Evolutionary conservation across 2,797 vertebrate genomes (phyloP).

Genomic region (Eulemur mongoz): DNA sequence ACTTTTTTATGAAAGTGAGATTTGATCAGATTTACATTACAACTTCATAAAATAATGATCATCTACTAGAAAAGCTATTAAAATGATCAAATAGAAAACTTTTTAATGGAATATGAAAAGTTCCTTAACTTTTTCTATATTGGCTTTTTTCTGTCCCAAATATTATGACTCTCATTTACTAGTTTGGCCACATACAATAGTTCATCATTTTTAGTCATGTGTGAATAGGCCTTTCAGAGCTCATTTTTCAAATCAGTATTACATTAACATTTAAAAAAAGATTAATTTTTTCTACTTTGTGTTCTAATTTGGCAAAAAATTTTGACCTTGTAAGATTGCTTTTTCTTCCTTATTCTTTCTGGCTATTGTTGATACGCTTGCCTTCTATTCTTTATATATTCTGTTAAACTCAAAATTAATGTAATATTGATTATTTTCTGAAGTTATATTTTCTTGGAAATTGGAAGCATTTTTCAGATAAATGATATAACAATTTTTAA

Average conservation of each 20-base stretch:
- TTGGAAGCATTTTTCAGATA: slow-evolving; percentile 64
- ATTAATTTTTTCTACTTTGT: slow-evolving; percentile 50
- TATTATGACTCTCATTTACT: not conserved
- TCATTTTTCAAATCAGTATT: slow-evolving; percentile 45
- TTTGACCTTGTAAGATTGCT: not conserved
- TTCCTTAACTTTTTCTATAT: not conserved
- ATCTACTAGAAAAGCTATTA: slow-evolving; percentile 16
- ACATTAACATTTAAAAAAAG: slow-evolving; percentile 44
- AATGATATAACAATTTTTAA: slow-evolving; percentile 52
- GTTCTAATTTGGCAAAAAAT: slow-evolving; percentile 8
- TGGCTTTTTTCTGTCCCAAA: not conserved
- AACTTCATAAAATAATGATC: slow-evolving; percentile 25
- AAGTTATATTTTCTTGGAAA: slow-evolving; percentile 60
- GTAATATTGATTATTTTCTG: slow-evolving; percentile 68
- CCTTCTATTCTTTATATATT: slow-evolving; percentile 45
- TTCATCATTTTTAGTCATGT: not conserved
- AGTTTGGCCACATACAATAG: not conserved
- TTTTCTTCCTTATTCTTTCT: slow-evolving; percentile 47
- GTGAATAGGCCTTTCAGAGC: slow-evolving; percentile 14
- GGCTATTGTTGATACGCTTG: not conserved
- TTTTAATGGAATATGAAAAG: not conserved
- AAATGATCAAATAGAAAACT: not conserved
- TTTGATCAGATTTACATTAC: not conserved
- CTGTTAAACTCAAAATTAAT: slow-evolving; percentile 64
- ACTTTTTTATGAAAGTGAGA: not conserved